These are phyloP conservation scores for Manis pentadactyla DNA, from an alignment of 2,797 vertebrate species.

Conservation along the genomic window DNA sequence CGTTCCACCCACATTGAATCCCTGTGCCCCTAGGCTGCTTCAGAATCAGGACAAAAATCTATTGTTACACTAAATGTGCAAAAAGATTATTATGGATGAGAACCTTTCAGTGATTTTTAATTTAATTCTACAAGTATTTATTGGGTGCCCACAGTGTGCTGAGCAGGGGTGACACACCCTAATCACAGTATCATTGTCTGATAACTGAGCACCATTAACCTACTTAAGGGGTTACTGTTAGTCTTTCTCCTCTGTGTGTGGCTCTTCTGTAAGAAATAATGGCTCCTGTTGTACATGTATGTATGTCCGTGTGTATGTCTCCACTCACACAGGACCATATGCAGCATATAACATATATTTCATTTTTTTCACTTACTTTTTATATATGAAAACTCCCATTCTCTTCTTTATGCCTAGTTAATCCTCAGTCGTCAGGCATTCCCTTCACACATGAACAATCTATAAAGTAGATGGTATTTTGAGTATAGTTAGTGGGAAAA, in stretches of 20 bases:
- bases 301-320: background rate
- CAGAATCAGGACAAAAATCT: constrained; percentile 66
- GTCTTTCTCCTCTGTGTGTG: background rate
- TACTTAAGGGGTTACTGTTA: background rate
- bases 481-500: background rate
- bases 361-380: background rate
- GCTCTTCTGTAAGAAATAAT: constrained; percentile 37
- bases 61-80: constrained; percentile 38
- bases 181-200: constrained; percentile 22
- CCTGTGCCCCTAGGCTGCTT: background rate
- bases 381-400: background rate
- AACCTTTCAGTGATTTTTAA: constrained; percentile 59
- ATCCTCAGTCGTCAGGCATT: background rate
- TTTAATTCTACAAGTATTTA: constrained; percentile 56
- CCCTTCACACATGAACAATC: background rate
- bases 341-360: background rate
- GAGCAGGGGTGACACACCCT: background rate
- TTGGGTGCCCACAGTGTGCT: background rate
- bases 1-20: constrained; percentile 45
- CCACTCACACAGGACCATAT: background rate
- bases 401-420: constrained; percentile 31
- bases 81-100: constrained; percentile 47
- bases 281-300: background rate
- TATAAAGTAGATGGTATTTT: constrained; percentile 9
- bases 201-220: constrained; percentile 8